phyloP scores from a whole-genome alignment of 1,140 invertebrate species.

The Drosophila orena region DNA sequence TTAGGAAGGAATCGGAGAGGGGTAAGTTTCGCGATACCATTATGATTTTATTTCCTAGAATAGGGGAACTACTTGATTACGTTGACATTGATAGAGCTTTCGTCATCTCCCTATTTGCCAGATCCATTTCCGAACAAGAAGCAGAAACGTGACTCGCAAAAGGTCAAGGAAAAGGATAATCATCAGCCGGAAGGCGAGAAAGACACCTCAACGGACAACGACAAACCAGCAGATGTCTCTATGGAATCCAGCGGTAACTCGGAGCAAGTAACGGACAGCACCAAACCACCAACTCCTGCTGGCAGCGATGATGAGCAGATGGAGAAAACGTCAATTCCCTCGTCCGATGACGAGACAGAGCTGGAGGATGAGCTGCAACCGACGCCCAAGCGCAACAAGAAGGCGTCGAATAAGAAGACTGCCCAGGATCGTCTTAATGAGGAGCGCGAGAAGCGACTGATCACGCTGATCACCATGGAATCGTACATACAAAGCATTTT shows the following conservation, averaged over 20 bases:
- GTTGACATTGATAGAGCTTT: background rate
- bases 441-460: constrained; percentile 73
- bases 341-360: constrained; percentile 73
- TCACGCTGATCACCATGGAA: constrained; percentile 74
- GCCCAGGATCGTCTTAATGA: constrained; percentile 75
- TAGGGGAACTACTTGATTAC: background rate
- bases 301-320: constrained; percentile 62
- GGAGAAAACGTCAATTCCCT: constrained; percentile 55
- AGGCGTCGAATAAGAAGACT: constrained; percentile 69
- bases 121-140: constrained; percentile 76
- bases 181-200: constrained; percentile 24
- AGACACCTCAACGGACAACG: constrained; percentile 18
- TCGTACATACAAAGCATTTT: constrained; percentile 80
- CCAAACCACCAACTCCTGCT: constrained; percentile 30
- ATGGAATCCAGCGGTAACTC: constrained; percentile 34
- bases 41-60: background rate
- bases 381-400: constrained; percentile 71
- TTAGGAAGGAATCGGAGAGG: constrained; percentile 67
- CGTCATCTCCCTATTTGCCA: constrained; percentile 4
- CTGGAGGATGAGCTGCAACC: constrained; percentile 71
- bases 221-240: constrained; percentile 47
- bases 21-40: constrained; percentile 33
- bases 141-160: constrained; percentile 57
- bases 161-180: constrained; percentile 52
- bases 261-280: constrained; percentile 10